These are phyloP conservation scores for Cancer borealis DNA, from an alignment of 2,888 invertebrate genomes.

Conservation along the genomic window DNA sequence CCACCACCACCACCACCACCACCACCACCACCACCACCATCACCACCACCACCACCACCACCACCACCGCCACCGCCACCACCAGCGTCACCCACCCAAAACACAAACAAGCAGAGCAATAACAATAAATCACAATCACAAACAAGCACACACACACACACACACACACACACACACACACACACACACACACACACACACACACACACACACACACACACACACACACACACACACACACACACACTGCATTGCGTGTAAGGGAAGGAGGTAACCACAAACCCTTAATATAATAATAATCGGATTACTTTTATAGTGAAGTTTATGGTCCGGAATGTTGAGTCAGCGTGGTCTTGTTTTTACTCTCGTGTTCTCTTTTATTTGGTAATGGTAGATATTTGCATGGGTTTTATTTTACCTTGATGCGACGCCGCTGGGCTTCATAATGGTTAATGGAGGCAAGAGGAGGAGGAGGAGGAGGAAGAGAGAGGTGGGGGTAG, in stretches of 20 bases:
- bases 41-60: not conserved
- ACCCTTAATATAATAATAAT: conserved; percentile 29
- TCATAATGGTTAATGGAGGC: not conserved
- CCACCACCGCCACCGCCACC: not conserved
- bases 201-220: conserved; percentile 37
- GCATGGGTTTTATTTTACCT: conserved; percentile 16
- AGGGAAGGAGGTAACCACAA: conserved; percentile 33
- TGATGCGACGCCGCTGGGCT: not conserved
- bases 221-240: conserved; percentile 37
- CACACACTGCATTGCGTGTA: not conserved
- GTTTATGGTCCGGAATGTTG: not conserved
- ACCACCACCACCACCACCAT: not conserved
- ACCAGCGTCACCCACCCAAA: not conserved
- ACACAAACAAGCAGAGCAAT: not conserved
- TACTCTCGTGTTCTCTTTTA: not conserved
- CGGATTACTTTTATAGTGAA: not conserved
- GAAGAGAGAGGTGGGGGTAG: not conserved
- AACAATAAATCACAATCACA: not conserved
- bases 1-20: not conserved
- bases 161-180: conserved; percentile 40
- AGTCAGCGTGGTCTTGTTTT: not conserved
- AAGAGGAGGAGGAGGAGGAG: not conserved
- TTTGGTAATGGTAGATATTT: conserved; percentile 27
- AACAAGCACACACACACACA: not conserved
- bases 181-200: conserved; percentile 12